Base-by-base conservation (phyloP, 2,888 invertebrate genomes). In the Leptopterna dolabrata region DNA sequence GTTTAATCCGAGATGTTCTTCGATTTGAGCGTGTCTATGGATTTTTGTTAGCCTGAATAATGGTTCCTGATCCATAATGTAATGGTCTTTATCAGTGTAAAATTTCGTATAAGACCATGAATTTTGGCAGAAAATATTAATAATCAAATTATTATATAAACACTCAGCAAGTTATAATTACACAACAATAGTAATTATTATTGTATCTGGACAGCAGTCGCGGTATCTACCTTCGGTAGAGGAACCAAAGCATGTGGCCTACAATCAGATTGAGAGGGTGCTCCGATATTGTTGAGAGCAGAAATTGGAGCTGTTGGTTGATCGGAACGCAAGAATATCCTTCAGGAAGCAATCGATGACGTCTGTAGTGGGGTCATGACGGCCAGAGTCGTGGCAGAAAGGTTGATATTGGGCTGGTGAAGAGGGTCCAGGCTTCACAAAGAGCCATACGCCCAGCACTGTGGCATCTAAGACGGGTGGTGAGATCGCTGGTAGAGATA, bases 331-430 rank as follows among this genome's bases (percentile, higher is more conserved):
- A 1, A 63, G 63, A 63, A 63, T 63, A 63, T 63, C 63, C 24
- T n/a, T 24, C 24, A 63, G 63, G 63, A 63, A 24, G 24, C 55
- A 55, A 55, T 55, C 55, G 19, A 55, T 55, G 55, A 55, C 55
- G 7, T n/a, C 55, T 55, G 55, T 55, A 19, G 55, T 19, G 55
- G 55, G 16, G 24, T 63, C 63, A 24, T 24, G 19, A 4, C 24
- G 24, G 27, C 13, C 63, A 2, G 24, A 11, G 24, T 24, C 63
- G 63, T 2, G 24, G 63, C 63, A 63, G 63, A 63, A 63, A 63
- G 63, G 63, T 63, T 63, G 63, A 63, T 63, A 63, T 63, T 63
- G 63, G 63, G 63, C 63, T 63, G 24, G 24, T 63, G 63, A 63
- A 63, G 63, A 63, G 63, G 63, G 63, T 63, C 27, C 19, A 9